Base-by-base conservation (phyloP, 2,797 vertebrate species). In the Apogon talboti region DNA sequence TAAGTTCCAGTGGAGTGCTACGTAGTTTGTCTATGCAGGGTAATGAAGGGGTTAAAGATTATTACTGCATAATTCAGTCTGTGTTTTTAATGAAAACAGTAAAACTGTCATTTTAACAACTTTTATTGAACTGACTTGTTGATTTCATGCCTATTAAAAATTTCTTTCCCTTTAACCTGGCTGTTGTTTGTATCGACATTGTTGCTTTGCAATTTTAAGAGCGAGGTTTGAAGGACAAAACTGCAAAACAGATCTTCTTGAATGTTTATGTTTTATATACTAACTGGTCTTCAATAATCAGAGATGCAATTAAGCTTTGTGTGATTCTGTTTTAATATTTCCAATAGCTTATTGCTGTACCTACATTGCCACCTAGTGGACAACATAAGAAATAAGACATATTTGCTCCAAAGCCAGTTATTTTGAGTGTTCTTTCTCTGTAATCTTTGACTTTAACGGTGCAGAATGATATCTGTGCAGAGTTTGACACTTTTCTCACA, bases 141-240 rank as follows among this genome's bases (percentile, higher is more conserved):
- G 66, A 88, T 91, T 90, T 84, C 50, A 89, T 83, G 68, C 47
- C 37, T 63, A 92, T 87, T 91, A 92, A 94, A 92, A 78, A 2
- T 82, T 82, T 82, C 64, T 81, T 85, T 80, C 62, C 60, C 68
- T 66, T 85, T 76, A 66, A 41, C 13, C 0, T 3, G 14, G 1
- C 28, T 18, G 41, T 10, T 46, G 41, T 69, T 5, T 1, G 0
- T 15, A 40, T 1, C 19, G 1, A 47, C 43, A 35, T 48, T 28
- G 11, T 35, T n/a, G 11, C 46, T 21, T n/a, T n/a, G n/a, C n/a
- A n/a, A n/a, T n/a, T n/a, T n/a, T n/a, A n/a, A n/a, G n/a, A n/a
- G n/a, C n/a, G 3, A 21, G 19, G 19, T 21, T 21, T 2, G 19
- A 21, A 2, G 11, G 4, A 45, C 7, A 33, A 30, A 50, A 58